Percentiles rank a stretch among this genome's conserved stretches.
Conservation (phyloP, 2,113 vertebrate genomes). For the Nesospiza acunhae region DNA sequence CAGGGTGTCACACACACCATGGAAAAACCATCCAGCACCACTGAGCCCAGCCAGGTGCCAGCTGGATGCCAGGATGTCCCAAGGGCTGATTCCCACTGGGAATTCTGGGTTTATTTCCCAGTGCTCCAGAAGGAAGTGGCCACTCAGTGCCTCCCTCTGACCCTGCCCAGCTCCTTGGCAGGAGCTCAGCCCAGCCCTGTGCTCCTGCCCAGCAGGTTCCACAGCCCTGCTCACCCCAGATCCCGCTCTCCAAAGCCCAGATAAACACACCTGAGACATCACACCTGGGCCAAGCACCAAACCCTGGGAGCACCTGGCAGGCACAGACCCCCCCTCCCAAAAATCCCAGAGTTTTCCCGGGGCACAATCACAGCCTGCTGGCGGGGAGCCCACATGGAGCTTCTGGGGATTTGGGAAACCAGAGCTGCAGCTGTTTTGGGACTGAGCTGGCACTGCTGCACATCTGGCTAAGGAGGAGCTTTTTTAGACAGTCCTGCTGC, state of each 20-base stretch:
- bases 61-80: neutral
- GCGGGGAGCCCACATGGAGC: neutral
- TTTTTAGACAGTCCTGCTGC: no score
- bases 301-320: neutral
- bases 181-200: neutral
- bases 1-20: neutral
- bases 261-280: neutral
- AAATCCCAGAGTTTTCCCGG: neutral
- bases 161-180: neutral
- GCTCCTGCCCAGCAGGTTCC: neutral
- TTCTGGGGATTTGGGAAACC: neutral
- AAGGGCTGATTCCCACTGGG: no score
- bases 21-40: neutral
- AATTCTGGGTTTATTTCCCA: neutral
- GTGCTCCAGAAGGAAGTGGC: neutral
- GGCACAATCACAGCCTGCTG: neutral
- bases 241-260: neutral
- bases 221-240: neutral
- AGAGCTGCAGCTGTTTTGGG: neutral
- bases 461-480: neutral
- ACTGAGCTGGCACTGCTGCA: neutral
- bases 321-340: no score
- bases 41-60: fast-evolving
- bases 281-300: neutral
- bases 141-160: neutral